Conservation (phyloP, 2,888 invertebrate species). For the Dusona sp. region DNA sequence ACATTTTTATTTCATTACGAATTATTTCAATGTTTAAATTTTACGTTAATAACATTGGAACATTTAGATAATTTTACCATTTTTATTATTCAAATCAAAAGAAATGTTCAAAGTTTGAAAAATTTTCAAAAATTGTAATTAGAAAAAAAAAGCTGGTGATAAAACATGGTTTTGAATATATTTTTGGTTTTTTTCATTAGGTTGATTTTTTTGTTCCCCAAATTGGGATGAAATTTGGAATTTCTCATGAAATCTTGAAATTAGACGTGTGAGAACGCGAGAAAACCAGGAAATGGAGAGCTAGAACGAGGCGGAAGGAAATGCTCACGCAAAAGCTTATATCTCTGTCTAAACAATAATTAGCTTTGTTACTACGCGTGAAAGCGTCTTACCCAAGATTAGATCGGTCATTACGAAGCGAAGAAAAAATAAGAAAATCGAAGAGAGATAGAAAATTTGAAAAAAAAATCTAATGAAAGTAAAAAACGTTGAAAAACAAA, state of each 20-base stretch:
- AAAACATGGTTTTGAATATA: not conserved
- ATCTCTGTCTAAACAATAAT: constrained; percentile 74
- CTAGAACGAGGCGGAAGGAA: constrained; percentile 77
- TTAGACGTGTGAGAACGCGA: not conserved
- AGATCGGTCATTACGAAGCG: constrained; percentile 73
- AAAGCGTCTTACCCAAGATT: constrained; percentile 75
- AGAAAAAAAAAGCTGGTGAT: not conserved
- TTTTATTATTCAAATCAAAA: too few species aligned
- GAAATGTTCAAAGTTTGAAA: too few species aligned
- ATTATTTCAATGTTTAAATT: too few species aligned
- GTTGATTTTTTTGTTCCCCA: not conserved
- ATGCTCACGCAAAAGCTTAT: constrained; percentile 66
- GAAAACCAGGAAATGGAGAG: constrained; percentile 65
- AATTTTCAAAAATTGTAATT: too few species aligned
- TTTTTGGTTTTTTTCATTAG: not conserved
- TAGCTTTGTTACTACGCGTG: constrained; percentile 77
- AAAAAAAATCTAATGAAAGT: not conserved
- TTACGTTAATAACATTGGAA: too few species aligned
- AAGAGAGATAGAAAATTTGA: constrained; percentile 18
- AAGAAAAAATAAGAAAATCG: constrained; percentile 68
- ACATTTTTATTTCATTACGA: not conserved
- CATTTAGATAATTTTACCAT: too few species aligned
- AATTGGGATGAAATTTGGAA: not conserved
- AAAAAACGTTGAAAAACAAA: not conserved
- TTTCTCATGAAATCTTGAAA: not conserved